Evolutionary conservation across 2,797 vertebrate genomes (phyloP).

Genomic region (Neosilurus hyrtlii): DNA sequence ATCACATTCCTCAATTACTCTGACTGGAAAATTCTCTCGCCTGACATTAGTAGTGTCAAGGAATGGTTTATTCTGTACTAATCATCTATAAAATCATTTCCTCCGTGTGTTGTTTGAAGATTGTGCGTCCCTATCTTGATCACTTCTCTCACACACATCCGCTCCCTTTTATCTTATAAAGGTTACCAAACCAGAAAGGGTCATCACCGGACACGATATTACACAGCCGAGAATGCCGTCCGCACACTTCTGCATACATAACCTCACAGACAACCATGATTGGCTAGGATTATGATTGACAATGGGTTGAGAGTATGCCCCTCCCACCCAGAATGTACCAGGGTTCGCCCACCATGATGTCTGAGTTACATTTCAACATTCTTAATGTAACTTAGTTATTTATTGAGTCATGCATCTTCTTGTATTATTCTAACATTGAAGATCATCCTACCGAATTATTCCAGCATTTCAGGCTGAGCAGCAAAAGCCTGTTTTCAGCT

Average conservation of each 20-base stretch:
- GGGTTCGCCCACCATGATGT: too few relatives aligned
- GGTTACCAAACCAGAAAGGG: not conserved
- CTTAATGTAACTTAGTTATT: not conserved
- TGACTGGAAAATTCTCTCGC: too few relatives aligned
- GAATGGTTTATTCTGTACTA: not conserved
- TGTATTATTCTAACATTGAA: not conserved
- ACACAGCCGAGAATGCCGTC: not conserved
- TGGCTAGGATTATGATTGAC: not conserved
- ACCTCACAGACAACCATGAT: not conserved
- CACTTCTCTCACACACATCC: not conserved
- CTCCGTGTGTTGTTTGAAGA: not conserved
- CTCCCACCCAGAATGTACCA: not conserved
- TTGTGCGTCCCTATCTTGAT: not conserved
- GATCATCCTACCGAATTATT: not conserved
- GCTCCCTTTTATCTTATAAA: not conserved
- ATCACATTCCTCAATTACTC: too few relatives aligned
- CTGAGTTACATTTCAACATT: not conserved
- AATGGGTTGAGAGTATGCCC: not conserved
- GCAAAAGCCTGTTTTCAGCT: not conserved
- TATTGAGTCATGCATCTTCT: not conserved
- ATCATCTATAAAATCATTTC: not conserved
- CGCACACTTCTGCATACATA: not conserved
- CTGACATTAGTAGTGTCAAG: not conserved
- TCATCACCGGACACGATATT: not conserved
- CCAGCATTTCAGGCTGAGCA: not conserved